Evolutionary conservation across 2,797 vertebrate genomes (phyloP), one percentile per base, ranked within the genome.

Genomic region (Melanotaenia nigrans): DNA sequence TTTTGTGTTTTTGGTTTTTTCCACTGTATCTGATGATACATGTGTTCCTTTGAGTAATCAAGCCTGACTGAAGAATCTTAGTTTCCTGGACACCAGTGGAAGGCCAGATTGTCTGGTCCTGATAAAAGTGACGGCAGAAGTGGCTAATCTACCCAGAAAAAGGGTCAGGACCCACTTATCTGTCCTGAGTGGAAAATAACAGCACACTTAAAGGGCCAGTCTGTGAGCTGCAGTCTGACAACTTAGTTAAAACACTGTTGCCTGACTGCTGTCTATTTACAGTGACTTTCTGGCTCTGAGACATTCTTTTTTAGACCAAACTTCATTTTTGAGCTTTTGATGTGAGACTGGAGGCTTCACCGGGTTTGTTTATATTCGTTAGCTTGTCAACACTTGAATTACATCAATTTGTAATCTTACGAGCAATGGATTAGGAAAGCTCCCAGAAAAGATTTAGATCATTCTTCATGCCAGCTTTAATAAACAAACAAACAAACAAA

Each of bases 21-120:
- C 3, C 51, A 79, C 84, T 82, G 73, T 84, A 87, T 92, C 86
- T 87, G 85, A 92, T 90, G 49, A 53, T 55, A 75, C 84, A 79
- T 86, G 89, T 85, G 88, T 78, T 90, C 83, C 85, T 93, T 88
- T 90, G 88, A 92, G 79, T 79, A 89, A 92, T 92, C 89, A 92
- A 83, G 84, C 81, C 80, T 65, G 80, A 80, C 60, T 65, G 74
- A 73, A 65, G 77, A 77, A 87, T 87, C 73, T 85, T 6, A 4
- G 73, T 84, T 92, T 92, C 86, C 87, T 84, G 79, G 86, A 84
- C 75, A 82, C 74, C 79, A 84, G 79, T 88, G 83, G 79, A 66
- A 32, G 73, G 66, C 75, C 69, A 90, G 92, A 92, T 88, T 79
- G 87, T 87, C 90, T 90, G 83, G 72, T 79, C 76, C 79, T 88